Evolutionary conservation across 2,113 vertebrate species (phyloP).

Genomic region (Equus quagga): DNA sequence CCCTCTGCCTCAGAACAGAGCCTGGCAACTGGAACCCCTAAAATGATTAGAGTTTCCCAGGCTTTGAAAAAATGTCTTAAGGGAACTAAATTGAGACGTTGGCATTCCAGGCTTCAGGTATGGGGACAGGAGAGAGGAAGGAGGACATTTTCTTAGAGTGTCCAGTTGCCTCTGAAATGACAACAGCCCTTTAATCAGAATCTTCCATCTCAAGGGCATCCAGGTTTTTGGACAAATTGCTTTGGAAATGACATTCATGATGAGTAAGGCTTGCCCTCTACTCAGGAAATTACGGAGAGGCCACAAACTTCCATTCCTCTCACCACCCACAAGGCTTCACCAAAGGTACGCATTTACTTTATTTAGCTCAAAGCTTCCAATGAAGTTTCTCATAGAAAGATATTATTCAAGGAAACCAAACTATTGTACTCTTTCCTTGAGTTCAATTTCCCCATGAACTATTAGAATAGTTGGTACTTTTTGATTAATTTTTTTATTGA

Average conservation of each 20-base stretch:
- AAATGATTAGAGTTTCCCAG: not conserved
- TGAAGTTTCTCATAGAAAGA: not conserved
- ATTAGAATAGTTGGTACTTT: not conserved
- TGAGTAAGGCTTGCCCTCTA: not conserved
- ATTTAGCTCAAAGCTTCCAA: not conserved
- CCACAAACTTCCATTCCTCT: not conserved
- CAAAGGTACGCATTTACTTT: not conserved
- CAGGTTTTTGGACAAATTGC: not conserved
- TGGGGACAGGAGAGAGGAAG: not conserved
- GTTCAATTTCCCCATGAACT: not conserved
- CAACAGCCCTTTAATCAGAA: not conserved
- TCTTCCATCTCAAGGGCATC: not conserved
- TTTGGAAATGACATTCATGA: not conserved
- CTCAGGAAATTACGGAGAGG: not conserved
- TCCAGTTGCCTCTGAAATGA: not conserved
- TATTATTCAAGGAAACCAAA: conserved; percentile 8
- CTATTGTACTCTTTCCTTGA: not conserved
- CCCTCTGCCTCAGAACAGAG: not conserved
- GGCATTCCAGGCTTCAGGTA: not conserved
- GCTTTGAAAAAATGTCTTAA: not conserved
- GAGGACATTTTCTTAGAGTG: not conserved
- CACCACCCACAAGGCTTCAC: not conserved
- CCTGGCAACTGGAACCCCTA: not conserved
- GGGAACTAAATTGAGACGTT: not conserved
- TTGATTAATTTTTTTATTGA: not conserved